Evolutionary conservation across 2,888 invertebrate species (phyloP).

Genomic region (Diadromus collaris): DNA sequence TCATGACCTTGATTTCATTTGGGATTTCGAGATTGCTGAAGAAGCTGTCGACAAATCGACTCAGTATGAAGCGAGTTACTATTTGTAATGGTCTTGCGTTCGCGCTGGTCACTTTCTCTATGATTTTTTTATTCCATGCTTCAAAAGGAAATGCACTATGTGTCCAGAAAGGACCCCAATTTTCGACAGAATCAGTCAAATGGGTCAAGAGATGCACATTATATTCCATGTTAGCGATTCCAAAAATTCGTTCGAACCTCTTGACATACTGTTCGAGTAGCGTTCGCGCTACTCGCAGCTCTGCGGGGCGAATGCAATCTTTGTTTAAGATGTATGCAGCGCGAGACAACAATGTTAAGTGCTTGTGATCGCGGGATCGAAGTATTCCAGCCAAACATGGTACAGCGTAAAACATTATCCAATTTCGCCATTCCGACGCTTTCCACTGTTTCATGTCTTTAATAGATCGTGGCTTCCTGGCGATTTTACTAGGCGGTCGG

Average conservation of each 20-base stretch:
- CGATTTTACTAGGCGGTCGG: slow-evolving; percentile 33
- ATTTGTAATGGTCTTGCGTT: neutral
- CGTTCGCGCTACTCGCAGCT: slow-evolving; percentile 6
- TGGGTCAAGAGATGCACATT: too few species aligned
- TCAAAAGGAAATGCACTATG: slow-evolving; percentile 33
- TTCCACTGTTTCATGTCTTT: slow-evolving; percentile 33
- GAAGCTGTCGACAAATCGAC: too few species aligned
- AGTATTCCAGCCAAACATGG: slow-evolving; percentile 25
- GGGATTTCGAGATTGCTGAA: too few species aligned
- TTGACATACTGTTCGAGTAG: slow-evolving; percentile 8
- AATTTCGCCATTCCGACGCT: too few species aligned
- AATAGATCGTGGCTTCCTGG: slow-evolving; percentile 27
- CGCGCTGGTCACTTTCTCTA: slow-evolving; percentile 25
- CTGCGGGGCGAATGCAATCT: slow-evolving; percentile 1
- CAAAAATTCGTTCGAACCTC: slow-evolving; percentile 23
- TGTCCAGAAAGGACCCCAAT: slow-evolving; percentile 35
- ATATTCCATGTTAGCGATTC: slow-evolving; percentile 13
- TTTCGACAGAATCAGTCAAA: slow-evolving; percentile 22
- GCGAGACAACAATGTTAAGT: slow-evolving; percentile 32
- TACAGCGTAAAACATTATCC: slow-evolving; percentile 29
- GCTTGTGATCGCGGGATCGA: slow-evolving; percentile 6
- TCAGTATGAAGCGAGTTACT: neutral
- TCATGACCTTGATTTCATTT: too few species aligned
- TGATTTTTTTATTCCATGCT: slow-evolving; percentile 28
- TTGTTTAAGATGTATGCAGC: slow-evolving; percentile 29